Evolutionary conservation across 1,140 invertebrate genomes (phyloP).

Genomic region (Oncopodura yosiiana): DNA sequence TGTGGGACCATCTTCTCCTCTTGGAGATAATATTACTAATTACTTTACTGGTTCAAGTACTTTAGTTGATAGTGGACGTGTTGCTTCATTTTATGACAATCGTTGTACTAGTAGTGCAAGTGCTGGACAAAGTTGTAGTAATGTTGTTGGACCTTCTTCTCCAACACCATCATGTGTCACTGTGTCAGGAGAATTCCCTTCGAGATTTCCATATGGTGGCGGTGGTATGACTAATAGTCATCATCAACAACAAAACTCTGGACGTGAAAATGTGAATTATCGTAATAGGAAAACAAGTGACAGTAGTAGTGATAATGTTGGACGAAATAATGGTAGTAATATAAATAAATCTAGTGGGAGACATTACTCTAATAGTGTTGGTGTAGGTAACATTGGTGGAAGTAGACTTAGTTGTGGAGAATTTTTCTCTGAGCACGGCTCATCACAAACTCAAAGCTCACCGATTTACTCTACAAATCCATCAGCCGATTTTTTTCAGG

Average conservation of each 20-base stretch:
- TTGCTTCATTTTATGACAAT: conserved; percentile 3
- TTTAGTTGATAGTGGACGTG: conserved; percentile 1
- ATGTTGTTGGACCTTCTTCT: neutral
- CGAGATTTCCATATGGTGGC: conserved; percentile 12
- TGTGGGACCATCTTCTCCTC: conserved; percentile 20
- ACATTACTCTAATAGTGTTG: too few species aligned
- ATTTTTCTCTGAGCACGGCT: conserved; percentile 17
- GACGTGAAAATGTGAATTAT: conserved; percentile 6
- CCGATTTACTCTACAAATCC: conserved; percentile 4
- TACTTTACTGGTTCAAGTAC: conserved; percentile 6
- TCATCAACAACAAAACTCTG: conserved; percentile 13
- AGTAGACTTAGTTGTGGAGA: conserved; percentile 29
- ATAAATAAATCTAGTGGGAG: neutral
- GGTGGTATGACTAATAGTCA: conserved; percentile 12
- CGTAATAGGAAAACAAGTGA: conserved; percentile 9
- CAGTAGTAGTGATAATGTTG: conserved; percentile 2
- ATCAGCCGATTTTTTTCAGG: conserved; percentile 7
- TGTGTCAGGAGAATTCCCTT: conserved; percentile 23
- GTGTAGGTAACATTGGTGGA: conserved; percentile 5
- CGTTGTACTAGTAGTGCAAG: neutral
- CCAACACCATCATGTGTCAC: conserved; percentile 21
- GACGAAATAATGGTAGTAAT: conserved; percentile 4
- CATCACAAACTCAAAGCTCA: conserved; percentile 1
- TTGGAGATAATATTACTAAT: neutral
- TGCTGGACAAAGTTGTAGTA: neutral